These are phyloP conservation scores for Laupala kohalensis DNA, from an alignment of 1,140 invertebrate genomes.

Conservation along the genomic window DNA sequence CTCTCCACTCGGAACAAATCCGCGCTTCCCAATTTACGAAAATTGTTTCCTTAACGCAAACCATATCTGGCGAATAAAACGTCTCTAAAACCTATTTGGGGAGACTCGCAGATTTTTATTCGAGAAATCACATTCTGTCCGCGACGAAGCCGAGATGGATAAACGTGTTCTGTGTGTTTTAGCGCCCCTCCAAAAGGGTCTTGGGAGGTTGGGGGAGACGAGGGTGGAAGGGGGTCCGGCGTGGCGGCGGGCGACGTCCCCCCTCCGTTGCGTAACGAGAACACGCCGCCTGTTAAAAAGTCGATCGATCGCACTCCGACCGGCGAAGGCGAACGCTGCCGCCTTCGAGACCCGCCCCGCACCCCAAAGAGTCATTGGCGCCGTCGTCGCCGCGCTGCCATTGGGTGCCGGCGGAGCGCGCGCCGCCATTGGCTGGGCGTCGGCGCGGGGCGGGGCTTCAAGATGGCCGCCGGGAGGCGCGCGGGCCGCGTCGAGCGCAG, in stretches of 20 bases:
- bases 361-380: not conserved
- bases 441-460: not conserved
- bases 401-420: not conserved
- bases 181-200: not conserved
- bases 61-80: not conserved
- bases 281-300: not conserved
- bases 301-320: slow-evolving; percentile 1
- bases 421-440: not conserved
- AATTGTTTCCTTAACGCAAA: not conserved
- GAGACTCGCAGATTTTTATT: not conserved
- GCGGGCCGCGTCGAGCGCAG: not conserved
- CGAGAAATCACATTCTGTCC: not conserved
- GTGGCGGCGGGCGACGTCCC: not conserved
- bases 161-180: not conserved
- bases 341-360: not conserved
- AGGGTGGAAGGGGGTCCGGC: too few relatives aligned
- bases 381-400: not conserved
- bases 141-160: not conserved
- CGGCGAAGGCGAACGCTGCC: slow-evolving; percentile 4
- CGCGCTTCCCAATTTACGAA: not conserved
- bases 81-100: not conserved
- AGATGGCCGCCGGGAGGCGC: not conserved
- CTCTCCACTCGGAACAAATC: not conserved
- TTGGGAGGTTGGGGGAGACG: too few relatives aligned
- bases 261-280: not conserved